A percentile compares a stretch with the other conserved stretches of the same genome.
Evolutionary conservation across 2,113 vertebrate species (phyloP).

Genomic region (Vidua macroura): DNA sequence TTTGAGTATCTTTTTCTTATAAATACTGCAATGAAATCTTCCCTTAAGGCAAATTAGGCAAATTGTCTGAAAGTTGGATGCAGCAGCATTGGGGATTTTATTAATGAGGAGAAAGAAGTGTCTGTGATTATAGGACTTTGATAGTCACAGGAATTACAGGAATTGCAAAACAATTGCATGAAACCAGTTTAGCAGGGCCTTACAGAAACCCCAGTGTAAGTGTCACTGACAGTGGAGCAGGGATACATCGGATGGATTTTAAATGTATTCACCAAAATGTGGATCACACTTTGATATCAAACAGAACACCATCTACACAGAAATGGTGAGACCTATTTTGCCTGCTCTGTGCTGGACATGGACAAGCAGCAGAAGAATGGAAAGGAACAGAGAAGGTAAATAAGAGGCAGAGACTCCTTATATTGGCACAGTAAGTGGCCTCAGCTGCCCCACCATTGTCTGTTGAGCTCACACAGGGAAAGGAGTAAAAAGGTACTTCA

Average conservation of each 20-base stretch:
- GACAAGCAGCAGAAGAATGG: not conserved
- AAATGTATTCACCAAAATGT: not conserved
- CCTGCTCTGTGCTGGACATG: not conserved
- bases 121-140: not conserved
- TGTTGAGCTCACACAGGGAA: not conserved
- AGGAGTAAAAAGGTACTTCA: not conserved
- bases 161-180: not conserved
- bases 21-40: not conserved
- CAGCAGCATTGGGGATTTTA: not conserved
- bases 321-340: not conserved
- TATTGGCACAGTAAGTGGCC: not conserved
- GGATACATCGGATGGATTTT: not conserved
- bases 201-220: not conserved
- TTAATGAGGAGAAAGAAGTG: not conserved
- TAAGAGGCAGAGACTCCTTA: not conserved
- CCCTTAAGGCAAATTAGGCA: not conserved
- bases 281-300: not conserved
- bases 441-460: not conserved
- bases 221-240: not conserved
- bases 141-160: not conserved
- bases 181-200: not conserved
- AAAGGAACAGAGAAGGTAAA: not conserved
- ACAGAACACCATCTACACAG: rapidly evolving
- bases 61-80: not conserved
- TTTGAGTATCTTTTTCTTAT: not conserved